Conservation (phyloP, 2,888 invertebrate species). For the Heliconius ethilla region DNA sequence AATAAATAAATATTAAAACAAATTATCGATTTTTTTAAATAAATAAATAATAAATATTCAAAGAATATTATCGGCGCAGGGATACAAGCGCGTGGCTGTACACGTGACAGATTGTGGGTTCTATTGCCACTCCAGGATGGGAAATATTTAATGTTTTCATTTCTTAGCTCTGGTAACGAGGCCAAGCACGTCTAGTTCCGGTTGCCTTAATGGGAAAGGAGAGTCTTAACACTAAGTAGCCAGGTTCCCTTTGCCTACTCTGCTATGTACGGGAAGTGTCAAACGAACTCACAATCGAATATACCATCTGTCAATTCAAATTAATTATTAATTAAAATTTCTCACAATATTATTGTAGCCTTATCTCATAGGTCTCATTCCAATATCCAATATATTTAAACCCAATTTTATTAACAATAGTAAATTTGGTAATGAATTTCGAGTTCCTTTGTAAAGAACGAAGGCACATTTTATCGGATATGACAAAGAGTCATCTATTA, state of each 20-base stretch:
- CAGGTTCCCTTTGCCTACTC: not conserved
- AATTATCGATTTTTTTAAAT: too few relatives aligned
- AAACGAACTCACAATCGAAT: not conserved
- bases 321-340: too few relatives aligned
- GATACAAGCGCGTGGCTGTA: too few relatives aligned
- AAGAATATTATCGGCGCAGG: not conserved
- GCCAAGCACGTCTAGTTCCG: not conserved
- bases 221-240: not conserved
- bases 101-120: too few relatives aligned
- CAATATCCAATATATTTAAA: too few relatives aligned
- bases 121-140: not conserved
- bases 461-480: constrained; percentile 39
- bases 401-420: constrained; percentile 9
- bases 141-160: not conserved
- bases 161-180: not conserved
- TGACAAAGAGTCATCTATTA: constrained; percentile 41
- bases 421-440: constrained; percentile 39
- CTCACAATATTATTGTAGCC: too few relatives aligned
- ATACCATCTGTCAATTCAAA: too few relatives aligned
- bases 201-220: not conserved
- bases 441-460: constrained; percentile 39
- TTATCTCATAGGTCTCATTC: too few relatives aligned
- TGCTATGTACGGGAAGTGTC: not conserved
- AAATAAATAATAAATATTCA: too few relatives aligned
- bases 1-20: too few relatives aligned